Evolutionary conservation across 92 coral and sea anemone genomes (phyloP), one percentile per base, ranked within the genome.

Genomic region (Siderastrea siderea): DNA sequence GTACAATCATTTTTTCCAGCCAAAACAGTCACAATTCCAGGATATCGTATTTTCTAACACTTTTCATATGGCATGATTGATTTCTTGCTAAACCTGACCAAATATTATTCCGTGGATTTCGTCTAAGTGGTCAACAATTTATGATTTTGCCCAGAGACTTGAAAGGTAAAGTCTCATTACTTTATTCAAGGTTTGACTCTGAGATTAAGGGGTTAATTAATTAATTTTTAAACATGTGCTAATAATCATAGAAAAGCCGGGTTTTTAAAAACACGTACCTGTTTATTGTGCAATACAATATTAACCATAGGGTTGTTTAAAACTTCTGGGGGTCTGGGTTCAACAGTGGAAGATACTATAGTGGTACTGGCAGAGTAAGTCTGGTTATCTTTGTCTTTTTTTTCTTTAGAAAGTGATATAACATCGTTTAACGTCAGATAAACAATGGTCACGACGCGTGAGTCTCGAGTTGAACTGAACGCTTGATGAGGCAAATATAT

Each of bases 271-370:
- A 38, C 49, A 10, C 47, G 13, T 85, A 92, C 92, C 93, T 73
- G 68, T 84, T 75, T 93, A 73, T 95, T 93, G 57, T 91, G 77
- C 54, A 96, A 65, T 15, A 93, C 90, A 57, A 96, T 93, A 74
- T 87, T 96, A 64, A 96, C 98, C n/a, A n/a, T n/a, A 8, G 94
- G 91, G 17, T 61, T 78, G 5, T 85, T 70, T 1, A 94, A 86
- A 19, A 48, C 78, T 9, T 53, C 84, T 46, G 72, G 77, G 55
- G 90, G 95, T 70, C 87, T 86, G 60, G 98, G 99, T 53, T 77
- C 60, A 9, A 96, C 88, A 4, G 94, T 86, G 80, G 96, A 94
- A 43, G 99, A 93, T 45, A 96, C 92, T 4, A 96, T 82, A 45
- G 92, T 93, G 5, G 98, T 91, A 73, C 87, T 91, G 13, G 94